Conservation (phyloP, 1,140 invertebrate genomes). For the Leptinotarsa lineolata region DNA sequence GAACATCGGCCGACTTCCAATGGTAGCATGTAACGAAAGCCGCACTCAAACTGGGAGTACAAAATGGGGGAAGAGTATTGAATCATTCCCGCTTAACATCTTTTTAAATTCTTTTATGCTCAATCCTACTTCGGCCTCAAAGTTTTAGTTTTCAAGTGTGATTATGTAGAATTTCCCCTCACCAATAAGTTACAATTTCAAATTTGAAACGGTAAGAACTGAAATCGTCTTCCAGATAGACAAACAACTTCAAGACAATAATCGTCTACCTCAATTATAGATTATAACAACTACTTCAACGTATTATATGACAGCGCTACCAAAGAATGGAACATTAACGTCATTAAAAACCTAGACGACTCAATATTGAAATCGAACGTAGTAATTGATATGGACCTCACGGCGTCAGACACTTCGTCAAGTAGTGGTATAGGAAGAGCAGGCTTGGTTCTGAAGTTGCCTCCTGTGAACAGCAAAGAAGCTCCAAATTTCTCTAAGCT, state of each 20-base stretch:
- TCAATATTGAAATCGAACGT: neutral
- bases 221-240: neutral
- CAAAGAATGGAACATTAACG: neutral
- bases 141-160: too few relatives aligned
- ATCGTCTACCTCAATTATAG: slow-evolving; percentile 8
- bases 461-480: slow-evolving; percentile 1
- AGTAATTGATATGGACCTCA: slow-evolving; percentile 2
- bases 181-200: too few relatives aligned
- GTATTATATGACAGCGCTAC: neutral
- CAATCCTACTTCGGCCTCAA: too few relatives aligned
- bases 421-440: neutral
- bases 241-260: neutral
- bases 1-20: too few relatives aligned
- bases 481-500: neutral
- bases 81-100: too few relatives aligned
- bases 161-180: too few relatives aligned
- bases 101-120: too few relatives aligned
- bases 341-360: neutral
- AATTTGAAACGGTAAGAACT: neutral
- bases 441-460: slow-evolving; percentile 1
- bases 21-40: too few relatives aligned
- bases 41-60: too few relatives aligned
- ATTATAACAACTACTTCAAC: slow-evolving; percentile 12
- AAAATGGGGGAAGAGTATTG: too few relatives aligned
- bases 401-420: neutral